Evolutionary conservation across 2,113 vertebrate genomes (phyloP).

Genomic region (Zosterops hypoxanthus): DNA sequence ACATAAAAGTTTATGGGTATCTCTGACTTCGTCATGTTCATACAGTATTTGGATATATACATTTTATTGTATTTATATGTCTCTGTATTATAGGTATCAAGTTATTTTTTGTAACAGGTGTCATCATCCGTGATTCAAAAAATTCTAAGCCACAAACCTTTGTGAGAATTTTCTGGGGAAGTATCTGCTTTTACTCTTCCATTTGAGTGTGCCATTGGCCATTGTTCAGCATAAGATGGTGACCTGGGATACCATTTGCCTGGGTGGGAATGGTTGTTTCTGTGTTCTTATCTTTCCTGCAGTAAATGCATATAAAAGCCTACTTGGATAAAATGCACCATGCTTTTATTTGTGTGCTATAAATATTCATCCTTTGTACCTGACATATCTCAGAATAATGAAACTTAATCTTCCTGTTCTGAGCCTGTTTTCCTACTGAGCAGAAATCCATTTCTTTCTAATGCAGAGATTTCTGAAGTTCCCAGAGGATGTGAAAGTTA

Average conservation of each 20-base stretch:
- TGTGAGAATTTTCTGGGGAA: neutral
- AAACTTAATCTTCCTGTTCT: neutral
- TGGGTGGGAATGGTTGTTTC: neutral
- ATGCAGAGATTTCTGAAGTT: slow-evolving; percentile 89
- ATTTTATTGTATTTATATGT: neutral
- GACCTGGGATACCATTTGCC: neutral
- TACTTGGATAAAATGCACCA: neutral
- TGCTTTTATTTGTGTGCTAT: neutral
- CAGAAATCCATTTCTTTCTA: slow-evolving; percentile 40
- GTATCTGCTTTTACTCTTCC: neutral
- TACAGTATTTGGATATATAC: neutral
- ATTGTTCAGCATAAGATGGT: neutral
- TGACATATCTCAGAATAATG: neutral
- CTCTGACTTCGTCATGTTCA: neutral
- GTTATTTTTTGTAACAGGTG: neutral
- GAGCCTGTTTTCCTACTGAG: neutral
- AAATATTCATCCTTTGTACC: neutral
- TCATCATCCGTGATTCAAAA: neutral
- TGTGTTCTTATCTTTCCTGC: neutral
- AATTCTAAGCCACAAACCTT: neutral
- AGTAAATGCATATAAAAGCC: neutral
- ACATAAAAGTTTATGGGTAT: neutral
- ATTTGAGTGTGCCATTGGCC: neutral
- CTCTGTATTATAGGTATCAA: neutral
- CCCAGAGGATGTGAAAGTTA: slow-evolving; percentile 86